These are phyloP conservation scores for Urocyon cinereoargenteus DNA, from an alignment of 2,797 vertebrate species.

Conservation along the genomic window DNA sequence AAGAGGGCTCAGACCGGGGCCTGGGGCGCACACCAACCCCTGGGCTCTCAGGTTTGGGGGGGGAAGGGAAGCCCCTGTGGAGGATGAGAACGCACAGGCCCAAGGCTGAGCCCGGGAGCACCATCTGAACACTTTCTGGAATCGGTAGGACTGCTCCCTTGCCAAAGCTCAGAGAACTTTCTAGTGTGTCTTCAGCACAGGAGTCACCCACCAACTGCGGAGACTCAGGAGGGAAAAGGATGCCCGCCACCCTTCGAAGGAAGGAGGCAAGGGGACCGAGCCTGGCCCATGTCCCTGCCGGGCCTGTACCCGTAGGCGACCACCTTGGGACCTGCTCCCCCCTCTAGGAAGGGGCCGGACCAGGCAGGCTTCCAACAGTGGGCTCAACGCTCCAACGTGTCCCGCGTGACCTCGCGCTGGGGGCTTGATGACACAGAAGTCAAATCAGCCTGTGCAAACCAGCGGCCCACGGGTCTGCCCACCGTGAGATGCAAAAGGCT, in stretches of 20 bases:
- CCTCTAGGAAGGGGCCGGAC: neutral
- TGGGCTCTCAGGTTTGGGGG: neutral
- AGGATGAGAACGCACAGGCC: neutral
- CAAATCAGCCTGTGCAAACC: neutral
- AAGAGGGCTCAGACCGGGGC: neutral
- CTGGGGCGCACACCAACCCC: neutral
- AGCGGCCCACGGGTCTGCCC: accelerated
- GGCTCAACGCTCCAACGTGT: accelerated
- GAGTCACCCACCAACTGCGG: too few relatives aligned
- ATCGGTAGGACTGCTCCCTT: accelerated
- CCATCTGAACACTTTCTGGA: neutral
- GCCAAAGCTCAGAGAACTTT: neutral
- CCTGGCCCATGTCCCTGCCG: neutral
- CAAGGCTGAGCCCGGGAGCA: accelerated
- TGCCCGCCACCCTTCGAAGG: neutral
- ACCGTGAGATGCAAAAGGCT: accelerated
- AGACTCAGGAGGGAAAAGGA: neutral
- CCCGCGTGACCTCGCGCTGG: neutral
- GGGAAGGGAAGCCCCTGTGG: accelerated
- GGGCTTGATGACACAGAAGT: neutral
- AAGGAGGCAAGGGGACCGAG: accelerated
- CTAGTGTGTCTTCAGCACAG: neutral
- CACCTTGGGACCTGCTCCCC: accelerated
- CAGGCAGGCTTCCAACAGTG: accelerated
- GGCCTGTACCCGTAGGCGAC: accelerated